Base-by-base conservation (phyloP, 2,113 vertebrate species). In the Caloenas nicobarica region DNA sequence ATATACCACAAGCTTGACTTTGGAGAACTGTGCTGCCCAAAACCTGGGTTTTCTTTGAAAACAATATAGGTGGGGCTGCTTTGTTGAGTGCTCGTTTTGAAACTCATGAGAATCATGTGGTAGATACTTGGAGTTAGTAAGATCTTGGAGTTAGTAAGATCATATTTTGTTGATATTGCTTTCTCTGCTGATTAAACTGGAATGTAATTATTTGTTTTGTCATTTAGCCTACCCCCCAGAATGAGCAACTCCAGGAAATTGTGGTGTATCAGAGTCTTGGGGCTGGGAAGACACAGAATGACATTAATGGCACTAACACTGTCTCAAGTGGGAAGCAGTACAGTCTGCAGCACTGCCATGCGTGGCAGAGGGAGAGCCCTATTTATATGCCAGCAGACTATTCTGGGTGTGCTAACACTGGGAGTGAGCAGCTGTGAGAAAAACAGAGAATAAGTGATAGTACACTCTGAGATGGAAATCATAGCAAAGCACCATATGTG, bases 381-480 rank as follows among this genome's bases (percentile, higher is more conserved):
- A 71, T 86, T 91, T 88, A 53, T 84, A 76, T 0, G 0, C 60
- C 80, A 81, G 83, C 73, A 95, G 80, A 23, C 72, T 97, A 38
- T 94, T 93, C 76, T 48, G 89, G 85, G 78, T 79, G 48, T 58
- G 64, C 95, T 81, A 92, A 72, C 54, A 7, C 89, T 93, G 92
- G 38, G 93, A 93, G 81, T 90, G 95, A 94, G 91, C 95, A 97
- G 89, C 91, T 97, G 93, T 95, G 84, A 96, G 91, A 88, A 86
- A 96, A 96, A 91, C 90, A 95, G 92, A 90, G 79, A 86, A 40
- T 38, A 87, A 96, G 92, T 92, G 86, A 74, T 70, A 96, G 93
- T 57, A 92, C 82, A 74, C 88, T 89, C 87, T 68, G 92, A 91
- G 94, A 82, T 81, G 79, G 84, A 93, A 96, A 97, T 96, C 64